Evolutionary conservation across 2,113 vertebrate species (phyloP).

Genomic region (Neolamprologus sp.): DNA sequence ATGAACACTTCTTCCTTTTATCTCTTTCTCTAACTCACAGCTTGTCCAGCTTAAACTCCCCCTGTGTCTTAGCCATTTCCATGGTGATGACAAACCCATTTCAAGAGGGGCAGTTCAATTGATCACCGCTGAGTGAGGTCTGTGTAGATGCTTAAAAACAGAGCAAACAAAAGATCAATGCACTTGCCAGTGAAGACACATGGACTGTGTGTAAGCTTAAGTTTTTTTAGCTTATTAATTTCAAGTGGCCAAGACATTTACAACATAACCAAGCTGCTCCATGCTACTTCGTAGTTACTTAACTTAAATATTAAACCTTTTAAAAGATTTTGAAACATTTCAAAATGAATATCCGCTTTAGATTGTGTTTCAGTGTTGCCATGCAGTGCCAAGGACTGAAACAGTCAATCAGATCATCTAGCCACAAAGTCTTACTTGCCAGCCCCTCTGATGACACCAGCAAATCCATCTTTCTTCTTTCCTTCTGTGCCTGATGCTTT

Average conservation of each 20-base stretch:
- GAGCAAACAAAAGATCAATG: conserved; percentile 7
- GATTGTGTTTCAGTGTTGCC: not conserved
- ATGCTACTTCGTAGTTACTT: not conserved
- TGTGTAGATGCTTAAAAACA: not conserved
- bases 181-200: not conserved
- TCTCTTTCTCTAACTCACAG: not conserved
- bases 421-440: not conserved
- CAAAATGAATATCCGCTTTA: not conserved
- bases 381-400: not conserved
- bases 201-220: not conserved
- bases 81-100: not conserved
- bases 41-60: not conserved
- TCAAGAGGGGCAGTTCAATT: not conserved
- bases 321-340: not conserved
- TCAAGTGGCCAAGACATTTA: not conserved
- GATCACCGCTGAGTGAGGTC: not conserved
- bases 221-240: not conserved
- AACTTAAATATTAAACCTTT: not conserved
- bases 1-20: not conserved
- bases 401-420: not conserved
- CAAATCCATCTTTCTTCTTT: conserved; percentile 1
- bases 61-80: not conserved
- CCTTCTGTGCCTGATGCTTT: conserved; percentile 3
- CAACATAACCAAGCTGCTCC: not conserved
- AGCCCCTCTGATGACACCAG: not conserved